These are phyloP conservation scores for Poliocrania exsul DNA, from an alignment of 2,797 vertebrate species.

Conservation along the genomic window DNA sequence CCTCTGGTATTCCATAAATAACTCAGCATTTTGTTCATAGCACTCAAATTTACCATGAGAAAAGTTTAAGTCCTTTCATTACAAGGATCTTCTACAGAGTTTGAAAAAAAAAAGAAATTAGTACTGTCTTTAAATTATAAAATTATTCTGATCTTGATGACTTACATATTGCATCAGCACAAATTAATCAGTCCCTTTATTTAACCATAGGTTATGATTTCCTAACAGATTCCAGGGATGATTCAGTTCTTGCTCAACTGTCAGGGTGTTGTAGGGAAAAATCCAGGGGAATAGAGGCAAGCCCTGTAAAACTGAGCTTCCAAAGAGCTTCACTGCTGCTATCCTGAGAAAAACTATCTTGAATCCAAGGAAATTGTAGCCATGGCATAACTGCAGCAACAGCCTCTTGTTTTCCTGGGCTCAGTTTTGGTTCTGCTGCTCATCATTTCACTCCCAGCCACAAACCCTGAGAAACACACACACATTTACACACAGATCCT, in stretches of 20 bases:
- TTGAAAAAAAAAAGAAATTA: not conserved
- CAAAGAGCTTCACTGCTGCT: not conserved
- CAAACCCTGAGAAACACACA: not conserved
- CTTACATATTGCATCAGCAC: not conserved
- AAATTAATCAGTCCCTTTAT: not conserved
- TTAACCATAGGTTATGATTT: not conserved
- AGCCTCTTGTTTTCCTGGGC: not conserved
- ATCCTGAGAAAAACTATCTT: not conserved
- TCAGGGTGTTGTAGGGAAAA: not conserved
- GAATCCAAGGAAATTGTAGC: not conserved
- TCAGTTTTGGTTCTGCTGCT: not conserved
- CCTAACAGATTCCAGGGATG: not conserved
- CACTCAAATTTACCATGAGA: not conserved
- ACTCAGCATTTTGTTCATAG: not conserved
- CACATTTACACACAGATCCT: not conserved
- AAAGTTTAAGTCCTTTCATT: not conserved
- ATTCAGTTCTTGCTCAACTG: conserved; percentile 3
- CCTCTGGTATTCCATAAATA: not conserved
- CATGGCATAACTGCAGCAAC: not conserved
- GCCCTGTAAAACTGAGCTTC: not conserved
- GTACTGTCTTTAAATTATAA: too few species aligned
- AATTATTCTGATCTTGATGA: not conserved
- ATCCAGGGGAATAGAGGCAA: not conserved
- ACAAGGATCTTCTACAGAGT: not conserved
- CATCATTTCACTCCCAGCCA: not conserved